Percentiles rank a stretch among this genome's conserved stretches.
Conservation (phyloP, 2,797 vertebrate species). For the Microhierax caerulescens region DNA sequence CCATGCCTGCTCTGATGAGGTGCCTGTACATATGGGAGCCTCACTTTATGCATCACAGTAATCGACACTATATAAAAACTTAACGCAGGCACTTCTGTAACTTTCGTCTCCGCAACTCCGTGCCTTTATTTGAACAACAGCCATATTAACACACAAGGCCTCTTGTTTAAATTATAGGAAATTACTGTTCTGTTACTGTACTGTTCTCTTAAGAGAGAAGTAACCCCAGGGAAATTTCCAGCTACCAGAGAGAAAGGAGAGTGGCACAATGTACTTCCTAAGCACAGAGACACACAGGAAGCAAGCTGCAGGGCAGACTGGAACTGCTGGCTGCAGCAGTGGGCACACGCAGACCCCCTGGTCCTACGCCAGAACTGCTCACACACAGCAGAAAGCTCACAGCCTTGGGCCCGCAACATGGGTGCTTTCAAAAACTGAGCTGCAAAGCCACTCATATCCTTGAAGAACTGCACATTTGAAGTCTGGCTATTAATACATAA, state of each 20-base stretch:
- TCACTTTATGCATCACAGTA: background rate
- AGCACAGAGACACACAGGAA: background rate
- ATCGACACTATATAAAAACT: background rate
- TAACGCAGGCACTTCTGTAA: background rate
- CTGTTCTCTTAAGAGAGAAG: background rate
- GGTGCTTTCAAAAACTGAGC: background rate
- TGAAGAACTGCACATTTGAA: background rate
- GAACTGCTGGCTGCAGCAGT: background rate
- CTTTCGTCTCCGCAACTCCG: background rate
- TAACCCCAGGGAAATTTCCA: slow-evolving; percentile 44
- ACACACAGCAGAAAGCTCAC: accelerated
- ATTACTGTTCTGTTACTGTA: background rate
- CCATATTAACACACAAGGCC: background rate
- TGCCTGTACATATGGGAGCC: background rate
- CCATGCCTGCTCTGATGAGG: background rate
- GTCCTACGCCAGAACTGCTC: background rate
- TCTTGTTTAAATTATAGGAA: slow-evolving; percentile 29
- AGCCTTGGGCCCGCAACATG: accelerated
- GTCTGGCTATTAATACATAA: background rate
- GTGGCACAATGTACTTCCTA: background rate
- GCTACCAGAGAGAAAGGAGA: background rate
- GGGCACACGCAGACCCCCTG: background rate
- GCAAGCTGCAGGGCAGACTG: background rate
- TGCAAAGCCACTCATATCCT: background rate
- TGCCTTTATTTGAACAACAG: background rate